Evolutionary conservation across 2,113 vertebrate species (phyloP).

Genomic region (Hippopotamus amphibius): DNA sequence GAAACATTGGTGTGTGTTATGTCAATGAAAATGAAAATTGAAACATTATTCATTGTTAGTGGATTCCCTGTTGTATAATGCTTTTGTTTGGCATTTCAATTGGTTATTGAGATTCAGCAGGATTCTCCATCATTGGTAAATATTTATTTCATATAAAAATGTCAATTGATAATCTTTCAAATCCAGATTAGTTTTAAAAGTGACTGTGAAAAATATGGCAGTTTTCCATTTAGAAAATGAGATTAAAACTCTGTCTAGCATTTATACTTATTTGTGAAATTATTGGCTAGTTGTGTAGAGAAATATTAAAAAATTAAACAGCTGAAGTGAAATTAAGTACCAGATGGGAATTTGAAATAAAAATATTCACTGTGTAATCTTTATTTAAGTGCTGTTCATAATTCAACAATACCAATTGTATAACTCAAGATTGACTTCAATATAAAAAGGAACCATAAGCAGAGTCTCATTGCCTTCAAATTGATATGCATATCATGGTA

Average conservation of each 20-base stretch:
- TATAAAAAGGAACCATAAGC: slow-evolving; percentile 71
- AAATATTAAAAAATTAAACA: slow-evolving; percentile 84
- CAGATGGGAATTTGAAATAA: slow-evolving; percentile 85
- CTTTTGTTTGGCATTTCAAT: slow-evolving; percentile 56
- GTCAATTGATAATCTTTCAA: background rate
- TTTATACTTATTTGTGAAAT: slow-evolving; percentile 79
- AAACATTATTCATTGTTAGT: slow-evolving; percentile 3
- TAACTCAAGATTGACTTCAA: slow-evolving; percentile 80
- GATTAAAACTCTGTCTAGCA: slow-evolving; percentile 70
- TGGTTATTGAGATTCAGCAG: slow-evolving; percentile 37
- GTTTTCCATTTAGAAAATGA: slow-evolving; percentile 66
- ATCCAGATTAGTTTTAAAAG: slow-evolving; percentile 65
- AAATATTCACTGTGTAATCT: slow-evolving; percentile 85
- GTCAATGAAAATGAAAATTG: slow-evolving; percentile 17
- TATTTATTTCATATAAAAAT: slow-evolving; percentile 32
- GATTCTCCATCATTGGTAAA: slow-evolving; percentile 19
- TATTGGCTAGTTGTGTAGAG: slow-evolving; percentile 81
- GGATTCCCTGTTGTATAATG: background rate
- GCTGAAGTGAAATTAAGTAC: slow-evolving; percentile 85
- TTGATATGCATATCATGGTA: slow-evolving; percentile 43
- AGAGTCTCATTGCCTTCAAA: slow-evolving; percentile 54
- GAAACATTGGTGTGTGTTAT: background rate
- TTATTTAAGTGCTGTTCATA: slow-evolving; percentile 81
- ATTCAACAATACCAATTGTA: slow-evolving; percentile 80
- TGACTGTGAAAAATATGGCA: slow-evolving; percentile 52